Evolutionary conservation across 2,797 vertebrate species (phyloP), one percentile per base, ranked within the genome.

Genomic region (Schizopygopsis pylzovi): DNA sequence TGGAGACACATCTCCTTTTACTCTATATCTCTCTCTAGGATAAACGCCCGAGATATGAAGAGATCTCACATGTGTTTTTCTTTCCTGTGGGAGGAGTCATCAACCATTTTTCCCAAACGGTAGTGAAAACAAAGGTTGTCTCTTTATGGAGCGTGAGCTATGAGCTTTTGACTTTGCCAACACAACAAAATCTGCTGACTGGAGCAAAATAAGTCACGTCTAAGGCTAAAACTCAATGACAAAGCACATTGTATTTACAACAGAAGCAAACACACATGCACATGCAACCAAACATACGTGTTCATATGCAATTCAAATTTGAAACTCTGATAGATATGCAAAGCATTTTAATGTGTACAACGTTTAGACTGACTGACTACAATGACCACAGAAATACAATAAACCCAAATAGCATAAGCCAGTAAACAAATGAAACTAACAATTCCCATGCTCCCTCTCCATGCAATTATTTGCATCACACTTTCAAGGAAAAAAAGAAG

Each of bases 101-200:
- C 49, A 49, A 73, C 49, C 65, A 22, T 81, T 78, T 79, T 84
- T 54, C 43, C 43, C 49, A 37, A 86, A 81, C 20, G 81, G 54
- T 80, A 41, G 54, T 90, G 90, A 92, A 91, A 93, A 91, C 91
- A 92, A 90, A 87, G 75, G 90, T 82, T 65, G 45, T 75, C 25
- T 86, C 79, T 86, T 70, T 45, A 87, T 87, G 56, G 85, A 10
- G 88, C 85, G 88, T 85, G 85, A 90, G 84, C 91, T 88, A 33
- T 56, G 85, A 88, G 86, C 77, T 82, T 87, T 86, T 85, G 89
- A 91, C 87, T 86, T 83, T 90, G 89, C 91, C 89, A 90, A 83
- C 43, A 89, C 71, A 76, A 90, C 89, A 92, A 91, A 93, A 91
- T 89, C 80, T 91, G 94, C 93, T 93, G 93, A 95, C 91, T 79